Conservation (phyloP, 2,797 vertebrate genomes). For the Lophura swinhoii region DNA sequence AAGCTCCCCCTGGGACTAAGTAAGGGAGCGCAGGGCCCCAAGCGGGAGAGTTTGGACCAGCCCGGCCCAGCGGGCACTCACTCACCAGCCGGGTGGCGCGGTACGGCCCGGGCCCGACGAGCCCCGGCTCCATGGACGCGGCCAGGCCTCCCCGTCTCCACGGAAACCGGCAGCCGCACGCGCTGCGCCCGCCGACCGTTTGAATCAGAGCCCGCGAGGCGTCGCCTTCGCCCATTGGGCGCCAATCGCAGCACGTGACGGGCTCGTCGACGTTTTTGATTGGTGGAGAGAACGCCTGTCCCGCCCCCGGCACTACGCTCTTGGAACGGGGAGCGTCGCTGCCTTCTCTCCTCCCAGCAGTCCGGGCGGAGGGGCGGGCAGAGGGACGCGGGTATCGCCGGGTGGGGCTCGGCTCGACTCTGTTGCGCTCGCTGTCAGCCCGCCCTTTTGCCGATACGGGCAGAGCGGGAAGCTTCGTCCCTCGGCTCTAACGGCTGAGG, state of each 20-base stretch:
- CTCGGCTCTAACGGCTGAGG: no score
- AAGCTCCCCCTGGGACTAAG: accelerated
- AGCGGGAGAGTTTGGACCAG: accelerated
- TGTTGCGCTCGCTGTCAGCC: no score
- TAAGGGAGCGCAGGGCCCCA: no score
- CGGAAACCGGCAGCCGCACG: background rate
- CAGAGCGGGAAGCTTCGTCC: background rate
- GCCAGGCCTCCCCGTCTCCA: conserved; percentile 17
- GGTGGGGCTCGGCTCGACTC: background rate
- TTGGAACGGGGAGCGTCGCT: accelerated
- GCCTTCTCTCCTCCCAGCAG: no score
- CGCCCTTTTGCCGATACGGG: background rate
- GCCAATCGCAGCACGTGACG: accelerated
- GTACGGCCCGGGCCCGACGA: conserved; percentile 89
- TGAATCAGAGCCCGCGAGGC: conserved; percentile 63
- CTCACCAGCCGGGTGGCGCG: conserved; percentile 90
- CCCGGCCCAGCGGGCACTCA: no score
- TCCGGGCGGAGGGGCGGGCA: background rate
- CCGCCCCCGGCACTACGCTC: background rate
- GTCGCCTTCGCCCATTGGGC: conserved; percentile 65
- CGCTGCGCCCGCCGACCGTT: conserved; percentile 15
- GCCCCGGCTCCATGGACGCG: conserved; percentile 77
- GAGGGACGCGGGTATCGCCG: accelerated
- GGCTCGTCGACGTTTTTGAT: accelerated
- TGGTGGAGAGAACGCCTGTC: accelerated